Evolutionary conservation across 2,888 invertebrate genomes (phyloP).

Genomic region (Prosapia bicincta): DNA sequence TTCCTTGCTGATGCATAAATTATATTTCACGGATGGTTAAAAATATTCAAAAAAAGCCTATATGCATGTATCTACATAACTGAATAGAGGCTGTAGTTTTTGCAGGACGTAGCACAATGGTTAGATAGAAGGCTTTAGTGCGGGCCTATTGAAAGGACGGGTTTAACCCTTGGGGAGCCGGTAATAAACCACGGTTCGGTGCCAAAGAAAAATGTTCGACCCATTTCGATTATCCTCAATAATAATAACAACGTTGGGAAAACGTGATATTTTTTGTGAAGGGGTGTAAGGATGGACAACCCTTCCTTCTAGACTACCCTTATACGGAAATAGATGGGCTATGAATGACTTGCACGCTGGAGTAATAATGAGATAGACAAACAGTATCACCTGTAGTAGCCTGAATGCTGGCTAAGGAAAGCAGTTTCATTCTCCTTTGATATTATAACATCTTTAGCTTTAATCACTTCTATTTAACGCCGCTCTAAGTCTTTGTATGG

Average conservation of each 20-base stretch:
- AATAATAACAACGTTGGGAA: background rate
- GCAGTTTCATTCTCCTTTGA: too few relatives aligned
- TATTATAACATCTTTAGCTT: too few relatives aligned
- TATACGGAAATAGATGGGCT: background rate
- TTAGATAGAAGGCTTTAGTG: background rate
- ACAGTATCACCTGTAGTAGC: background rate
- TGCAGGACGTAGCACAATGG: background rate
- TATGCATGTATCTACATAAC: constrained; percentile 25
- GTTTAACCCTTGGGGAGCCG: background rate
- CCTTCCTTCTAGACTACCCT: background rate
- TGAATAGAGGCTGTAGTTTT: background rate
- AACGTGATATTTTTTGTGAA: background rate
- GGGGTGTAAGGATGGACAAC: background rate
- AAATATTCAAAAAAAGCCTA: constrained; percentile 32
- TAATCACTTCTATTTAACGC: too few relatives aligned
- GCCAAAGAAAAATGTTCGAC: background rate
- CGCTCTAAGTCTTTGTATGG: too few relatives aligned
- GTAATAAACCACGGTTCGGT: background rate
- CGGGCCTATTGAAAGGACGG: background rate
- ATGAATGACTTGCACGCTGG: background rate
- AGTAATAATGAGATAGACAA: background rate
- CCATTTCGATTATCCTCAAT: background rate
- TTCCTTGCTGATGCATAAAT: constrained; percentile 26
- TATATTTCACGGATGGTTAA: constrained; percentile 35
- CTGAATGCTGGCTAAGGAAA: too few relatives aligned